Base-by-base conservation (phyloP, 2,113 vertebrate genomes). In the Notechis scutatus region DNA sequence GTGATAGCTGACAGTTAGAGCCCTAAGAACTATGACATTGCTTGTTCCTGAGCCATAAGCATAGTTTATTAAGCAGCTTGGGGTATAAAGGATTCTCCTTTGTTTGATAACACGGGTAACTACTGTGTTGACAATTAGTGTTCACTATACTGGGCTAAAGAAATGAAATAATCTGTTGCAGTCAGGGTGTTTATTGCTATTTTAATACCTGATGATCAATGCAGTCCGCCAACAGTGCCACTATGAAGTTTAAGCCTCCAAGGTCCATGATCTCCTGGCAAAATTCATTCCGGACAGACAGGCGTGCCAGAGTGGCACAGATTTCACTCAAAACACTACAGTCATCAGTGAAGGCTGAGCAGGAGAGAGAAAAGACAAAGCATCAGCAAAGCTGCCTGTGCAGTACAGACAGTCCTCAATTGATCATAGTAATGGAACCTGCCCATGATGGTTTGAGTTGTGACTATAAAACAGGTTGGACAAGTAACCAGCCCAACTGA, bases 181-280 rank as follows among this genome's bases (percentile, higher is more conserved):
- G 18, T 20, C n/a, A 54, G 2, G n/a, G 4, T 26, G 9, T 54
- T 11, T 89, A 50, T 61, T 45, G 18, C 4, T 11, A 1, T 74
- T 2, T 3, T 29, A 29, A 0, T 56, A 92, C 98, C 98, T 98
- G 97, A 91, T 98, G 98, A 91, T 99, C 98, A 4, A 97, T 98
- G 96, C 97, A 97, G 95, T 98, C 97, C 2, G 98, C 98, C 64
- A 99, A 97, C 52, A 99, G 96, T 0, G 97, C 94, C 95, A 99
- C 97, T 95, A 99, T 98, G 8, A 99, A 95, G 55, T 97, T 96
- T 7, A 99, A 95, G 54, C 99, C 99, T 0, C 99, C 99, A 0
- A 99, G 97, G 94, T 99, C 98, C 85, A 99, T 99, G 1, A 99
- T 98, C 34, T 99, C 99, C 96, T 99, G 99, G 95, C 99, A 99